phyloP scores from a whole-genome alignment of 2,113 vertebrate genomes.

The Poeciliopsis prolifica region DNA sequence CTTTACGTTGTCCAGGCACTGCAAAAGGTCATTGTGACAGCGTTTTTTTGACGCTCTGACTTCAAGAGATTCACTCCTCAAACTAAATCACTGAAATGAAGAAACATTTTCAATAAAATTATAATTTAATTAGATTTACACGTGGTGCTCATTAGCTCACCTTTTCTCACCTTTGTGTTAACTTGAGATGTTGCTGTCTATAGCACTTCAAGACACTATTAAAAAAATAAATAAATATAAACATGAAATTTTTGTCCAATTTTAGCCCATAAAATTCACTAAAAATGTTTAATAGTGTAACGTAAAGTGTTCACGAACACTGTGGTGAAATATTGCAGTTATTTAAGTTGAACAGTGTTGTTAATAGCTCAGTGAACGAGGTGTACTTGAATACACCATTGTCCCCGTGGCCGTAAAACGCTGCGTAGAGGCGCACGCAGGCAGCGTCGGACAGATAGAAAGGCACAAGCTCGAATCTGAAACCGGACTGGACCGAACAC shows the following conservation, averaged over 20 bases:
- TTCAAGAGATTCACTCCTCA: too few species aligned
- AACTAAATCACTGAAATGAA: too few species aligned
- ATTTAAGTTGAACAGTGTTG: not conserved
- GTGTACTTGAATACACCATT: not conserved
- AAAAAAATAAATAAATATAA: too few species aligned
- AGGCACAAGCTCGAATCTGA: not conserved
- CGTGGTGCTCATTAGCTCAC: not conserved
- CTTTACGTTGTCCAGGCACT: too few species aligned
- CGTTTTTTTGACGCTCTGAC: too few species aligned
- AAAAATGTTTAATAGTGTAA: too few species aligned
- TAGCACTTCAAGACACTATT: not conserved
- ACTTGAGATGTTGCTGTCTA: not conserved
- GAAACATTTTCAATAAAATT: too few species aligned
- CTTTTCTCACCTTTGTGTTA: not conserved
- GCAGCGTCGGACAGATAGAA: constrained; percentile 41
- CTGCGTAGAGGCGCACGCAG: constrained; percentile 22
- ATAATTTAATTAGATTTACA: not conserved
- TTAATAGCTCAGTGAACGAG: not conserved
- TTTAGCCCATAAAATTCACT: too few species aligned
- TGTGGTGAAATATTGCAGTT: not conserved
- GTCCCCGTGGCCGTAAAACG: not conserved
- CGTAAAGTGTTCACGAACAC: too few species aligned
- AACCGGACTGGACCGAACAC: constrained; percentile 8
- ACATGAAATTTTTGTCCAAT: too few species aligned
- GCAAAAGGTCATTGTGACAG: too few species aligned